A percentile compares a stretch with the other conserved stretches of the same genome.
These are phyloP conservation scores for Hucho hucho DNA, from an alignment of 2,113 vertebrate species.

Conservation along the genomic window DNA sequence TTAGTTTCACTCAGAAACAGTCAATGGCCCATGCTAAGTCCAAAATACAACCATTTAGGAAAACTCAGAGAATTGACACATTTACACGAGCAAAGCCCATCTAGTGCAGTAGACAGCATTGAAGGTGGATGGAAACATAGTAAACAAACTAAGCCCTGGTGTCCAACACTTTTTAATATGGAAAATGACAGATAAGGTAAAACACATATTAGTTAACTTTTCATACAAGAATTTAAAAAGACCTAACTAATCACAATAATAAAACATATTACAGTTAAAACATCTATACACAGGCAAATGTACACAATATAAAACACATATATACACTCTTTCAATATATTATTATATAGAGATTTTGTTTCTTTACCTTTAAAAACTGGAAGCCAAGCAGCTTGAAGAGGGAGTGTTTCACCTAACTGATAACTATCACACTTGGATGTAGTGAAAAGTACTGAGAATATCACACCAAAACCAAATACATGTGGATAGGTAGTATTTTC, in stretches of 20 bases:
- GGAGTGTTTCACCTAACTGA: slow-evolving; percentile 57
- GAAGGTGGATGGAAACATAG: background rate
- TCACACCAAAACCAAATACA: slow-evolving; percentile 35
- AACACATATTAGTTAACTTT: slow-evolving; percentile 69
- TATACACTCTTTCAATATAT: slow-evolving; percentile 85
- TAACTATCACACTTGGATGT: slow-evolving; percentile 14
- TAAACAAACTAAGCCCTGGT: slow-evolving; percentile 14
- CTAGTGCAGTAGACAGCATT: background rate
- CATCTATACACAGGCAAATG: slow-evolving; percentile 80
- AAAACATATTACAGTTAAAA: slow-evolving; percentile 72
- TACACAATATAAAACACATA: slow-evolving; percentile 79
- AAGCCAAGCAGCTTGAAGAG: slow-evolving; percentile 70
- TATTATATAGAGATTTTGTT: slow-evolving; percentile 82
- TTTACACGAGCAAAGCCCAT: background rate
- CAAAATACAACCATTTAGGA: too few relatives aligned
- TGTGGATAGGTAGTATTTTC: slow-evolving; percentile 75
- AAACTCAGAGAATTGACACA: too few relatives aligned
- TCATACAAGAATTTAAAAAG: slow-evolving; percentile 67
- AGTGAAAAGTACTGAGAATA: slow-evolving; percentile 21
- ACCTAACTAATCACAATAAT: slow-evolving; percentile 56
- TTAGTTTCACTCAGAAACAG: too few relatives aligned
- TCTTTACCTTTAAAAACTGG: slow-evolving; percentile 60
- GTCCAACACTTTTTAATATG: slow-evolving; percentile 72
- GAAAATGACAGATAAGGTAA: slow-evolving; percentile 64
- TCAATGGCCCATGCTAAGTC: too few relatives aligned